Evolutionary conservation across 2,797 vertebrate species (phyloP).

Genomic region (Pangasius macronema): DNA sequence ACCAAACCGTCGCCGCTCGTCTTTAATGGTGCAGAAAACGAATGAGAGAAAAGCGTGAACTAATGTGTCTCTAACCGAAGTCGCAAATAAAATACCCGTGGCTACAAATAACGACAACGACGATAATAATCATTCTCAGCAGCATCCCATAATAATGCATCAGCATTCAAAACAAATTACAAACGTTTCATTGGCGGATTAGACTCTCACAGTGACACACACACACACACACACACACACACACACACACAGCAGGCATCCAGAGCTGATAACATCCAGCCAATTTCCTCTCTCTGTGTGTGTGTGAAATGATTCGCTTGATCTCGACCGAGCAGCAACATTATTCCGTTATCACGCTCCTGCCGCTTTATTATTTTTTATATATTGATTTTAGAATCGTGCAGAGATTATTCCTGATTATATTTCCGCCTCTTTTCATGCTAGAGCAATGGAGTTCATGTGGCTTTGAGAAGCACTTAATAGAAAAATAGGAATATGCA

Average conservation of each 20-base stretch:
- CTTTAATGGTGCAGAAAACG: not conserved
- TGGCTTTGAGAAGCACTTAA: not conserved
- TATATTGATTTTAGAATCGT: conserved; percentile 32
- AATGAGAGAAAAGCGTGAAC: not conserved
- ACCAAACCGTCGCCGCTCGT: not conserved
- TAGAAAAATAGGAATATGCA: not conserved
- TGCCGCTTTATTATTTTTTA: conserved; percentile 37
- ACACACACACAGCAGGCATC: conserved; percentile 45
- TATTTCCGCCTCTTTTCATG: not conserved
- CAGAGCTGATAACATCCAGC: conserved; percentile 70
- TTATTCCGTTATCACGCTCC: conserved; percentile 43
- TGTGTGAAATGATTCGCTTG: conserved; percentile 64
- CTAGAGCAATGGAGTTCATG: not conserved
- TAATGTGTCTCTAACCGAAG: conserved; percentile 37
- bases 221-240: conserved; percentile 20
- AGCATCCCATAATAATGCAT: conserved; percentile 59
- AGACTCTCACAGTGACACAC: conserved; percentile 55
- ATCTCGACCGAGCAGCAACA: conserved; percentile 45
- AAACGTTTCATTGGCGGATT: conserved; percentile 67
- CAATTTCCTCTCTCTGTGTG: conserved; percentile 68
- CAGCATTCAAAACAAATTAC: conserved; percentile 69
- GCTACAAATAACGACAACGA: conserved; percentile 56
- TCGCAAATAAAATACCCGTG: conserved; percentile 61
- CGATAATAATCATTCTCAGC: conserved; percentile 53
- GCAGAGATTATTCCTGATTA: conserved; percentile 24